Conservation (phyloP, 1,140 invertebrate species). For the Tetraneura akinire region DNA sequence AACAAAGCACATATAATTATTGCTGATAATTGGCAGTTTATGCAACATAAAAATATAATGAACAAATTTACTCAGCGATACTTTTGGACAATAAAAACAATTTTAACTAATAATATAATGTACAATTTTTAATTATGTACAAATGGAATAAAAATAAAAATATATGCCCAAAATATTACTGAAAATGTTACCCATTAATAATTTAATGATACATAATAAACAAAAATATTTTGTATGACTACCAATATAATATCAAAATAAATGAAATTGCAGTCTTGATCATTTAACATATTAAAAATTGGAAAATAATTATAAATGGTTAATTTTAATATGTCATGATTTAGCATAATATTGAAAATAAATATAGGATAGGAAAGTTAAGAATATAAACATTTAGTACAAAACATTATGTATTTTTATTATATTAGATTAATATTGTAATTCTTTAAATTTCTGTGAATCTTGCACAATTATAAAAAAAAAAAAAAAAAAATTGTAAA, state of each 20-base stretch:
- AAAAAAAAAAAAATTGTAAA: no score
- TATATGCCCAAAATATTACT: slow-evolving; percentile 32
- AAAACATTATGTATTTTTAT: no score
- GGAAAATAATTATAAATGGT: background rate
- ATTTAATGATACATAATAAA: background rate
- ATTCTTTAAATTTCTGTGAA: no score
- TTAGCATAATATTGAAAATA: background rate
- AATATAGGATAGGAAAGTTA: slow-evolving; percentile 7
- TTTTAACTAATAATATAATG: slow-evolving; percentile 17
- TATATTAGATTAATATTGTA: no score
- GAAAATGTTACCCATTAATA: slow-evolving; percentile 20
- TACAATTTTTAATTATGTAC: background rate
- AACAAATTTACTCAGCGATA: slow-evolving; percentile 10
- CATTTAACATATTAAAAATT: slow-evolving; percentile 21
- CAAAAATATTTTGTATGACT: background rate
- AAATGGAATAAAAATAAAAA: slow-evolving; percentile 24
- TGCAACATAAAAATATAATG: slow-evolving; percentile 38
- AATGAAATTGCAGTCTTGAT: slow-evolving; percentile 35
- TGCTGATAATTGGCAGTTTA: slow-evolving; percentile 36
- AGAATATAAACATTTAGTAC: background rate
- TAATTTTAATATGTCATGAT: background rate
- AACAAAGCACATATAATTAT: slow-evolving; percentile 23
- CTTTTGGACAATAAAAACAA: slow-evolving; percentile 12
- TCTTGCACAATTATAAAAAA: no score
- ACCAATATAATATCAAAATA: slow-evolving; percentile 28